Evolutionary conservation across 2,888 invertebrate species (phyloP).

Genomic region (Drosophila hawaiiensis): DNA sequence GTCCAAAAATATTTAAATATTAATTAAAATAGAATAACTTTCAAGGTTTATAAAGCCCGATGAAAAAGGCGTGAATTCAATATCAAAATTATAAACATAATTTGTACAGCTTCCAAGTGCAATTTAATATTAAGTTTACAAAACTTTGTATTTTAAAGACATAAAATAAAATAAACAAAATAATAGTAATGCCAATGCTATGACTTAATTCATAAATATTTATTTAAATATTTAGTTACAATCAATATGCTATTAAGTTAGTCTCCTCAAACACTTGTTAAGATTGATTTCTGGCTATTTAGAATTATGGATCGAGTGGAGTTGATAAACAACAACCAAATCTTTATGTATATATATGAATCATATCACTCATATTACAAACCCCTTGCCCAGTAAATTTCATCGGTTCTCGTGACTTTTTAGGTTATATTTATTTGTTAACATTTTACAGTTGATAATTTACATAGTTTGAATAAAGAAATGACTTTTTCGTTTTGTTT

Average conservation of each 20-base stretch:
- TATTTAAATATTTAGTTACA: not conserved
- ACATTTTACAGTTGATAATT: slow-evolving; percentile 70
- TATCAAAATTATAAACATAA: not conserved
- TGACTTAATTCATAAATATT: not conserved
- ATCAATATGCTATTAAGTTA: not conserved
- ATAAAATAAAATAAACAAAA: slow-evolving; percentile 3
- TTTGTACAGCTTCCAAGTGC: slow-evolving; percentile 9
- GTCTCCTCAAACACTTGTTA: not conserved
- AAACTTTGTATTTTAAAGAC: not conserved
- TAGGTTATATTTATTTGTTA: slow-evolving; percentile 75
- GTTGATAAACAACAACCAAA: not conserved
- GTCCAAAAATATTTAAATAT: not conserved
- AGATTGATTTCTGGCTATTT: not conserved
- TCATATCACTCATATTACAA: not conserved
- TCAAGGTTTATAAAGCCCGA: slow-evolving; percentile 3
- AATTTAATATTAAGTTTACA: slow-evolving; percentile 9
- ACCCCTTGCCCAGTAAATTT: not conserved
- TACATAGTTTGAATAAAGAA: slow-evolving; percentile 65
- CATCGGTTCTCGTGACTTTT: slow-evolving; percentile 48
- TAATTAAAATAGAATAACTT: slow-evolving; percentile 5
- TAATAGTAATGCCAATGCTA: not conserved
- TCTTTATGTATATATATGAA: not conserved
- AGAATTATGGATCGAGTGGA: not conserved
- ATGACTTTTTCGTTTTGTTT: slow-evolving; percentile 43
- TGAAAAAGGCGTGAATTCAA: not conserved